Base-by-base conservation (phyloP, 2,888 invertebrate genomes). In the Euzophera pinguis region DNA sequence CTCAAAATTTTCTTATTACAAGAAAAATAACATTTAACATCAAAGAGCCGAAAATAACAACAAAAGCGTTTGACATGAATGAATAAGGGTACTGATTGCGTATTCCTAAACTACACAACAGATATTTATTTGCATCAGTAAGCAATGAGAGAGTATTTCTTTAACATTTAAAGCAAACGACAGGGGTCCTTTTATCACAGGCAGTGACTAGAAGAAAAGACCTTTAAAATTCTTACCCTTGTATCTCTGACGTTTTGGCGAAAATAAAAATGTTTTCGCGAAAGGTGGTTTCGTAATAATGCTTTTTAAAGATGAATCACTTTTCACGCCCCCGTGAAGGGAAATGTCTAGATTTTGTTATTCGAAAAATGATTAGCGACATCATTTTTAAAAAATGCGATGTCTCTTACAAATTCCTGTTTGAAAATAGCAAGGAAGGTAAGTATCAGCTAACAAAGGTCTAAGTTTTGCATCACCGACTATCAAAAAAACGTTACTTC, bases 211-310 rank as follows among this genome's bases (percentile, higher is more conserved):
- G 59, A 66, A 66, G 62, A 69, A 74, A 63, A 68, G 61, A 64
- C 59, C 66, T 70, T 75, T 72, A 71, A 72, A 78, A 74, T 75
- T 73, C 67, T 65, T 67, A 75, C 73, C 75, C 73, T 71, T 61
- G 63, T 66, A 58, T 69, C 67, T 57, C 57, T 63, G 68, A 67
- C 67, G 59, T 60, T 59, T 64, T 61, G 14, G 41, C 53, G 62
- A 29, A 54, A 60, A 63, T 58, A 56, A 55, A 59, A 57, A 59
- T 57, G 58, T 60, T 64, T 58, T 58, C 57, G 54, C 51, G 52
- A 53, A 55, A 53, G 58, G 47, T 53, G 58, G 57, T 63, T 55
- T 16, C 53, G 38, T 54, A 47, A 59, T 59, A 48, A 51, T 53
- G 53, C 51, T 42, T 54, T 55, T 45, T 17, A 53, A 47, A 51